Evolutionary conservation across 2,888 invertebrate species (phyloP), one percentile per base, ranked within the genome.

Genomic region (Brachylomia viminalis): DNA sequence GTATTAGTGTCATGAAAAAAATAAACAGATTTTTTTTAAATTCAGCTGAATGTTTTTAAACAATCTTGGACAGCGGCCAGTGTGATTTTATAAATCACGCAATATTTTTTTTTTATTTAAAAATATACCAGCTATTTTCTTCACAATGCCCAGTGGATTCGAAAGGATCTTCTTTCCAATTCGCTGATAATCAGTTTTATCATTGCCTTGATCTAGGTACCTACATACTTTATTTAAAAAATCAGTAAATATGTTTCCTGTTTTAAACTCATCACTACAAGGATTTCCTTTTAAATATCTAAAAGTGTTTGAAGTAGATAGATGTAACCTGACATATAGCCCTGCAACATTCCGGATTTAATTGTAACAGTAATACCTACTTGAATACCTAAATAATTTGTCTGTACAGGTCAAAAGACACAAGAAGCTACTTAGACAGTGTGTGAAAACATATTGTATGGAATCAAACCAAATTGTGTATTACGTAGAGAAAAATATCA

Each of bases 231-330:
- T 59, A 61, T 42, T 42, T 13, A 49, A 79, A 20, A 56, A 72
- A 66, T 42, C 10, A 42, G 42, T 54, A 20, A 56, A 62, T 33
- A 42, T 52, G 33, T 76, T 66, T 82, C 76, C 72, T 82, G 72
- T 70, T 62, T 38, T 49, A 54, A 84, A 67, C 27, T 80, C n/a
- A 72, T 70, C 70, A 54, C 13, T 30, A 59, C 23, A 59, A 72
- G 72, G 77, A 82, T 82, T 70, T 82, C 66, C 61, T 75, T 66
- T 81, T n/a, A n/a, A n/a, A 59, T 0, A 69, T 62, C 27, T 23
- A 27, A 33, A 52, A 38, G 47, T 15, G n/a, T 74, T 52, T 30
- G 30, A 47, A 58, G 27, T 56, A 64, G 11, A 38, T 42, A 27
- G 7, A 52, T 0, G 5, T 65, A 23, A 74, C 7, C 56, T 52